Evolutionary conservation across 2,797 vertebrate species (phyloP).

Genomic region (Eurystomus glaucurus): DNA sequence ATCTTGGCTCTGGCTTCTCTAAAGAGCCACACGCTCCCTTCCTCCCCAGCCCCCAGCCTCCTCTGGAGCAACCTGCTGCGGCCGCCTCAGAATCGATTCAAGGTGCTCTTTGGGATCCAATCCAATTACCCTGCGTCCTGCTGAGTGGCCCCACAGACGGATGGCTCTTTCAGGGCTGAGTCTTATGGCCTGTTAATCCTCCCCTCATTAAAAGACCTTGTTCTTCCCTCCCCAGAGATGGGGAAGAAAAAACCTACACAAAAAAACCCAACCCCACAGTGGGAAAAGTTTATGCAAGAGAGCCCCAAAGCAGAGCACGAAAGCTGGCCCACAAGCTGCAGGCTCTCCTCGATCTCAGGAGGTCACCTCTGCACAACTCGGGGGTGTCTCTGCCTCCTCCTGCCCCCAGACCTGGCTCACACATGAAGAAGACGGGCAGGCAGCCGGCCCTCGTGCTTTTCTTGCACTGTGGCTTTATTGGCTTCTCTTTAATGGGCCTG

Average conservation of each 20-base stretch:
- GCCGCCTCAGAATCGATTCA: slow-evolving; percentile 89
- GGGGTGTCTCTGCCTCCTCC: not conserved
- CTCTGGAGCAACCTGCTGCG: slow-evolving; percentile 79
- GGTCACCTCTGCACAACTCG: not conserved
- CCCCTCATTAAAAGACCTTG: slow-evolving; percentile 93
- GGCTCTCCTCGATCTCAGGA: not conserved
- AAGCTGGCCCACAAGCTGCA: slow-evolving; percentile 51
- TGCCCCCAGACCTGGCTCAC: not conserved
- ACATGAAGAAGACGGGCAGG: not conserved
- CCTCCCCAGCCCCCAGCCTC: slow-evolving; percentile 79
- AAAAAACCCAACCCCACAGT: not conserved
- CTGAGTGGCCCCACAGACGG: slow-evolving; percentile 93
- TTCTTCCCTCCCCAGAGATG: slow-evolving; percentile 81
- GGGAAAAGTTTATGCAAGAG: slow-evolving; percentile 89
- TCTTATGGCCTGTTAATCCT: slow-evolving; percentile 84
- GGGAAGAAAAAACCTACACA: not conserved
- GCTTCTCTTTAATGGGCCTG: slow-evolving; percentile 70
- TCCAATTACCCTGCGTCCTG: slow-evolving; percentile 95
- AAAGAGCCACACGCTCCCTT: slow-evolving; percentile 85
- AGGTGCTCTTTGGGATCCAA: slow-evolving; percentile 93
- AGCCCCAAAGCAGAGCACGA: slow-evolving; percentile 81
- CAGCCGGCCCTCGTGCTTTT: not conserved
- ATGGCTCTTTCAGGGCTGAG: slow-evolving; percentile 90
- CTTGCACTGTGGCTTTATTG: slow-evolving; percentile 57
- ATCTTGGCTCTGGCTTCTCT: slow-evolving; percentile 90